Percentiles rank a stretch among this genome's conserved stretches.
These are phyloP conservation scores for Drosophila sordidula DNA, from an alignment of 2,888 invertebrate species.

Conservation along the genomic window DNA sequence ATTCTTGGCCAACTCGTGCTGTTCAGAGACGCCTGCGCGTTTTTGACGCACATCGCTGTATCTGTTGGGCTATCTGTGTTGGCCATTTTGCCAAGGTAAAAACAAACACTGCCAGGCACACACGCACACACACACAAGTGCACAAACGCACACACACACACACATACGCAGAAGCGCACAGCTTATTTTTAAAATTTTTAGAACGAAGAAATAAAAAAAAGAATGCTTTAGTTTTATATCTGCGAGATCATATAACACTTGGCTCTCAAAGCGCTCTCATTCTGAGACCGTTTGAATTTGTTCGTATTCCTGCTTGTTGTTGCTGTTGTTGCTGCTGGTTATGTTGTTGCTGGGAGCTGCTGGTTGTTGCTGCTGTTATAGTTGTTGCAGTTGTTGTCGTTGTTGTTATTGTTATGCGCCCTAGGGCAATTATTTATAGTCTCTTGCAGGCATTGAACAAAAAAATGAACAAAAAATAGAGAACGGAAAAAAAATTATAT, in stretches of 20 bases:
- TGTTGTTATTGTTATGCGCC: conserved; percentile 46
- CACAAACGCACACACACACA: conserved; percentile 25
- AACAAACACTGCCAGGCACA: conserved; percentile 35
- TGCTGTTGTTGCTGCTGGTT: conserved; percentile 37
- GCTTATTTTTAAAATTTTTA: conserved; percentile 70
- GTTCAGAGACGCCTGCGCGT: conserved; percentile 42
- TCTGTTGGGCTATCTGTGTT: conserved; percentile 33
- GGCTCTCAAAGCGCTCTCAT: conserved; percentile 47
- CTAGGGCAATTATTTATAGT: conserved; percentile 68
- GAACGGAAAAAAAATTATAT: conserved; percentile 42
- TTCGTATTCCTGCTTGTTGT: conserved; percentile 52
- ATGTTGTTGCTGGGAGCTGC: conserved; percentile 21
- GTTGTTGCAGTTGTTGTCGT: conserved; percentile 17
- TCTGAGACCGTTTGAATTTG: conserved; percentile 28
- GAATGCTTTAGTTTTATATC: conserved; percentile 34
- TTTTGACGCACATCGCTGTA: conserved; percentile 10
- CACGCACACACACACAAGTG: conserved; percentile 30
- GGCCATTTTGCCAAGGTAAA: conserved; percentile 68
- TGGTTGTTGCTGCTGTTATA: conserved; percentile 31
- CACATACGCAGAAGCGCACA: conserved; percentile 24
- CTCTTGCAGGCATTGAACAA: conserved; percentile 45
- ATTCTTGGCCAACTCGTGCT: conserved; percentile 6
- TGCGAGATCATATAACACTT: conserved; percentile 75
- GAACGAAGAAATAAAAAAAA: conserved; percentile 28
- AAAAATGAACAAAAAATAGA: conserved; percentile 37